Conservation (phyloP, 1,140 invertebrate species). For the Diorhabda carinulata region DNA sequence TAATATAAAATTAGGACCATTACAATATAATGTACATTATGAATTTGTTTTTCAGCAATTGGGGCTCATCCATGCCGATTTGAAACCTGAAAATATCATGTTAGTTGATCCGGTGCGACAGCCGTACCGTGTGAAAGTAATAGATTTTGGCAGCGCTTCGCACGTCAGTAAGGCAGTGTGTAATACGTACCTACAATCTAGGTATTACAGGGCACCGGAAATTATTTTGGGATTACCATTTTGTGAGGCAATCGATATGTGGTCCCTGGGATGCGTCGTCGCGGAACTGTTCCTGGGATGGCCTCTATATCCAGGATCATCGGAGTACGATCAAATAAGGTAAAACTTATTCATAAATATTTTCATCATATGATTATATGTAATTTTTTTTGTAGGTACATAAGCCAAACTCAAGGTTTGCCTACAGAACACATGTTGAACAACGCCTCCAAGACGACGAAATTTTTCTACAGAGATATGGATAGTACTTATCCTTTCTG, state of each 20-base stretch:
- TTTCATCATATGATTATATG: neutral
- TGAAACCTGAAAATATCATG: conserved; percentile 99
- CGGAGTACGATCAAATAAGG: conserved; percentile 97
- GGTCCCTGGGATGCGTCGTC: conserved; percentile 99
- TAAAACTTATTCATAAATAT: neutral
- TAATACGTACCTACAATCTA: conserved; percentile 98
- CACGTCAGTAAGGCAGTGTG: conserved; percentile 99
- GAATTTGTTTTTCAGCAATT: conserved; percentile 71
- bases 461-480: conserved; percentile 97
- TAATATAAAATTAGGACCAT: too few species aligned
- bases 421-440: conserved; percentile 99
- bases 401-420: conserved; percentile 83
- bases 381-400: conserved; percentile 55
- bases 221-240: conserved; percentile 97
- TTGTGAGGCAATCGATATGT: conserved; percentile 99
- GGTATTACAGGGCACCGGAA: conserved; percentile 97
- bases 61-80: conserved; percentile 97
- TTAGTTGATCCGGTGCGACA: conserved; percentile 95
- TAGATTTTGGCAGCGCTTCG: conserved; percentile 98
- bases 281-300: conserved; percentile 99
- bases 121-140: conserved; percentile 96
- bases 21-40: too few species aligned
- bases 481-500: conserved; percentile 97
- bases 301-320: conserved; percentile 98
- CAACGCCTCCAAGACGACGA: conserved; percentile 95